These are phyloP conservation scores for Nothocercus nigrocapillus DNA, from an alignment of 2,113 vertebrate species.

Conservation along the genomic window DNA sequence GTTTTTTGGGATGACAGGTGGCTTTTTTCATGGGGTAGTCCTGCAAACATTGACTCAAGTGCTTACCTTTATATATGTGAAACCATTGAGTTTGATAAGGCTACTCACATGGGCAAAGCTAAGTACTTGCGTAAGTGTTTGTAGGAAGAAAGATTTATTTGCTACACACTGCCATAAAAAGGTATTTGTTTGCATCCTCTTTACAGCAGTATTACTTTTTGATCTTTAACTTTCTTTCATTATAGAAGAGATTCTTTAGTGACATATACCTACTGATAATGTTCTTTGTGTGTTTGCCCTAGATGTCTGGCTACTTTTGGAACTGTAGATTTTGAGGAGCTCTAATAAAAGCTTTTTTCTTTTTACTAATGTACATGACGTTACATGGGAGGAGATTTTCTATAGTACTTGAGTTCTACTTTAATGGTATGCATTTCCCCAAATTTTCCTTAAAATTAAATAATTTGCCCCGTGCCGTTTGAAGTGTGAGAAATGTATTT, in stretches of 20 bases:
- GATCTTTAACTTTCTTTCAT: slow-evolving; percentile 25
- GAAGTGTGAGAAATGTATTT: not conserved
- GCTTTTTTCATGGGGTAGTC: not conserved
- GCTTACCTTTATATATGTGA: not conserved
- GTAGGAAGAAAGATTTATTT: not conserved
- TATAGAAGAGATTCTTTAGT: slow-evolving; percentile 12
- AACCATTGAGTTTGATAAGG: not conserved
- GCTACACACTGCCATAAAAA: not conserved
- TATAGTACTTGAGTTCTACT: not conserved
- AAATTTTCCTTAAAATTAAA: not conserved
- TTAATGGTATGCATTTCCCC: not conserved
- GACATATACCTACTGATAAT: not conserved
- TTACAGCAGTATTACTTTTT: slow-evolving; percentile 21
- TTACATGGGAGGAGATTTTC: not conserved
- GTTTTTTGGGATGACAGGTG: not conserved
- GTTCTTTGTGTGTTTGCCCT: not conserved
- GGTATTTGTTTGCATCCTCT: slow-evolving; percentile 29
- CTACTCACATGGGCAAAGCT: not conserved
- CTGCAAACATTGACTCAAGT: not conserved
- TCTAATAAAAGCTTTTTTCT: slow-evolving; percentile 22
- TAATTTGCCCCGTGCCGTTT: not conserved
- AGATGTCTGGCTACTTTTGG: not conserved
- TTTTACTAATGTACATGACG: not conserved
- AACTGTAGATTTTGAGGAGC: not conserved
- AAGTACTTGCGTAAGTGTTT: not conserved